phyloP scores from a whole-genome alignment of 2,888 invertebrate genomes.

The Dryocosmus kuriphilus region DNA sequence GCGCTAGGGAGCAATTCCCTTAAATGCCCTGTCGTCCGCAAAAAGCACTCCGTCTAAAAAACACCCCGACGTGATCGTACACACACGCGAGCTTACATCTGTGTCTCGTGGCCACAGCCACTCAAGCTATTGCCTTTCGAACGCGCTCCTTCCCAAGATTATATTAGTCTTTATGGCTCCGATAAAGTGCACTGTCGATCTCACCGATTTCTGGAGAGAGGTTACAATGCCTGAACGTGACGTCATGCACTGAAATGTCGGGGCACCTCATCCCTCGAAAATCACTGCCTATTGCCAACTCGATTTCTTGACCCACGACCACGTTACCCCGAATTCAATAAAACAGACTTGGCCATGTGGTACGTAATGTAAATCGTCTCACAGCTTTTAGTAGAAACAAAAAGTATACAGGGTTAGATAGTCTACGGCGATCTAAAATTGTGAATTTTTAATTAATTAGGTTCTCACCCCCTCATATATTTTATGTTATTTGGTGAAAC shows the following conservation, averaged over 20 bases:
- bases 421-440: too few relatives aligned
- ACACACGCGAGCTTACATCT: conserved; percentile 57
- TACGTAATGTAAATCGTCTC: background rate
- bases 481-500: too few relatives aligned
- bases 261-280: conserved; percentile 30
- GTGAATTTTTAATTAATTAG: too few relatives aligned
- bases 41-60: conserved; percentile 76
- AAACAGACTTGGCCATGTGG: background rate
- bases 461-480: too few relatives aligned
- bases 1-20: conserved; percentile 75
- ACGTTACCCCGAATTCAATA: conserved; percentile 12
- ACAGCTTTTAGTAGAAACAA: background rate
- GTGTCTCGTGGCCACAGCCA: conserved; percentile 62
- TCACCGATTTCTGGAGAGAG: conserved; percentile 60
- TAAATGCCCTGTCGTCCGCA: conserved; percentile 76
- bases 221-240: conserved; percentile 48
- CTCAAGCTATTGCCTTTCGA: conserved; percentile 67
- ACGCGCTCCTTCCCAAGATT: conserved; percentile 65
- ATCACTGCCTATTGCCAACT: conserved; percentile 30
- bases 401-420: background rate
- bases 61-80: conserved; percentile 61
- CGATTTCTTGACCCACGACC: conserved; percentile 18
- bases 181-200: conserved; percentile 73
- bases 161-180: conserved; percentile 72
- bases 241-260: conserved; percentile 37